These are phyloP conservation scores for Phaedon cochleariae DNA, from an alignment of 2,888 invertebrate genomes.

Conservation along the genomic window DNA sequence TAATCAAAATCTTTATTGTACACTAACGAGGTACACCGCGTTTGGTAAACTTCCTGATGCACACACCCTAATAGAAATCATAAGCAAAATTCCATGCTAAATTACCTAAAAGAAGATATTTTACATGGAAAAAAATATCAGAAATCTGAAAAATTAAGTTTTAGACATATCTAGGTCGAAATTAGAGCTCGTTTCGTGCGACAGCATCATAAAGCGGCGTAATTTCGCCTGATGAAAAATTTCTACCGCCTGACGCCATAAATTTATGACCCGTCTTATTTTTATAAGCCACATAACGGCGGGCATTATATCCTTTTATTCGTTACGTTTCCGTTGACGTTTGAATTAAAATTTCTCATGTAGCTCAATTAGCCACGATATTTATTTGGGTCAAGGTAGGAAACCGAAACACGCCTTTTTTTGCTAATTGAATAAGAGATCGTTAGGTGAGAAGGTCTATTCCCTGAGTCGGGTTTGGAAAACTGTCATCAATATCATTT, in stretches of 20 bases:
- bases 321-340: slow-evolving; percentile 5
- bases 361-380: not conserved
- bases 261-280: slow-evolving; percentile 19
- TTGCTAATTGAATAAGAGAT: not conserved
- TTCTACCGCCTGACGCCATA: slow-evolving; percentile 18
- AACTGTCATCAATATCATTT: no score
- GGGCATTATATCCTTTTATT: slow-evolving; percentile 8
- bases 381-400: no score
- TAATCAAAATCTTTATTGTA: no score
- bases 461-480: no score
- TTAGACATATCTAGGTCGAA: slow-evolving; percentile 21
- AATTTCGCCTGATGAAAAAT: slow-evolving; percentile 29
- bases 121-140: not conserved
- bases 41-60: not conserved
- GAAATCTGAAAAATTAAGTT: slow-evolving; percentile 23
- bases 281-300: slow-evolving; percentile 13
- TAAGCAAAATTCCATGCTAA: not conserved
- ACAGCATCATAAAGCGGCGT: slow-evolving; percentile 22
- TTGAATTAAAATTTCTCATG: not conserved
- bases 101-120: not conserved
- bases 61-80: not conserved
- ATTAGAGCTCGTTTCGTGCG: slow-evolving; percentile 20
- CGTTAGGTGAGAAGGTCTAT: no score
- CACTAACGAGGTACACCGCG: not conserved
- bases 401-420: no score